These are phyloP conservation scores for Babylonia areolata DNA, from an alignment of 1,140 invertebrate species.

Conservation along the genomic window DNA sequence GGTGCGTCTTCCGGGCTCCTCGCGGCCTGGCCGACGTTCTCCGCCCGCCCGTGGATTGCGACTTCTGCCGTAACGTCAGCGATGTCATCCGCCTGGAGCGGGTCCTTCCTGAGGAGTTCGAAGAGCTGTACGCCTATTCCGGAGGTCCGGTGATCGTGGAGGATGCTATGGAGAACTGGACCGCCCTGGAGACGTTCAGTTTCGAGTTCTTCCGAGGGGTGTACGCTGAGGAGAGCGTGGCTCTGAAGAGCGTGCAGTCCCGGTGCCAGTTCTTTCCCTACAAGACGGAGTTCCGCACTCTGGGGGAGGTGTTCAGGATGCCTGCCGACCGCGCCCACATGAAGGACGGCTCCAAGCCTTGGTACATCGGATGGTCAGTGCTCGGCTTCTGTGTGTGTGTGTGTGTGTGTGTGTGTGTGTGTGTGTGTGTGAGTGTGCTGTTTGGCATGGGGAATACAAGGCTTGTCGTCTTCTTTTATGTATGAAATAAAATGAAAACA, in stretches of 20 bases:
- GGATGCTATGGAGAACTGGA: slow-evolving; percentile 88
- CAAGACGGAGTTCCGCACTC: slow-evolving; percentile 86
- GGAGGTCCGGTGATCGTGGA: slow-evolving; percentile 88
- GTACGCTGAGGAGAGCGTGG: slow-evolving; percentile 79
- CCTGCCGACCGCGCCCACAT: slow-evolving; percentile 81
- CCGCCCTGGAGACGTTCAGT: slow-evolving; percentile 83
- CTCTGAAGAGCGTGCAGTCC: slow-evolving; percentile 56
- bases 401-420: too few species aligned
- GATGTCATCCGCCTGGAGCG: slow-evolving; percentile 79
- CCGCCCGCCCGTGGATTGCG: slow-evolving; percentile 87
- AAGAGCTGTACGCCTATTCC: slow-evolving; percentile 81
- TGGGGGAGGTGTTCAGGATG: slow-evolving; percentile 86
- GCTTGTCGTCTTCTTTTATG: too few species aligned
- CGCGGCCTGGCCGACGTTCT: slow-evolving; percentile 80
- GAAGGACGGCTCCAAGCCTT: slow-evolving; percentile 82
- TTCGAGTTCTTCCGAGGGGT: slow-evolving; percentile 89
- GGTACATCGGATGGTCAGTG: slow-evolving; percentile 94
- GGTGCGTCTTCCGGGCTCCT: slow-evolving; percentile 78
- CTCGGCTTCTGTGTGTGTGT: neutral
- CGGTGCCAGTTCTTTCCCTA: slow-evolving; percentile 95
- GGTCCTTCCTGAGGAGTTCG: slow-evolving; percentile 79
- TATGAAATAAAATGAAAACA: too few species aligned
- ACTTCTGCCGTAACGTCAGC: slow-evolving; percentile 83
- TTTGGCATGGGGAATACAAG: too few species aligned
- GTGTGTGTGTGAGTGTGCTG: too few species aligned